Conservation (phyloP, 92 coral and sea anemone species). For the Blastomussa wellsi region DNA sequence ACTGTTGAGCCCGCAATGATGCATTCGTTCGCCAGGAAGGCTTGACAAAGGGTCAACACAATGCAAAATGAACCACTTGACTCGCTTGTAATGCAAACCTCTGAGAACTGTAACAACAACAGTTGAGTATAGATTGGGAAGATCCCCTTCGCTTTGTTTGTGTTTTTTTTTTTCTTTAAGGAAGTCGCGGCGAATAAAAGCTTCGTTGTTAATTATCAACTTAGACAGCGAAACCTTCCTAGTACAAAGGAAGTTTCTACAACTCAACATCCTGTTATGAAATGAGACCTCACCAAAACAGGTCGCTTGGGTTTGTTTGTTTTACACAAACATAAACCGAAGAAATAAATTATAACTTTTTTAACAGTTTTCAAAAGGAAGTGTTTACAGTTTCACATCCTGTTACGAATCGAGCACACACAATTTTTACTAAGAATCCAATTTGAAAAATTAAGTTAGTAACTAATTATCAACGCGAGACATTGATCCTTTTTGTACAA, state of each 20-base stretch:
- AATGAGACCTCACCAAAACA: not conserved
- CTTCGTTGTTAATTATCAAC: no score
- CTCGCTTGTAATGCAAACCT: no score
- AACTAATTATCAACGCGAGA: no score
- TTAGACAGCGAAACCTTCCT: not conserved
- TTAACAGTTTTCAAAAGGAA: not conserved
- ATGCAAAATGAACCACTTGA: no score
- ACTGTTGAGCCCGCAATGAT: no score
- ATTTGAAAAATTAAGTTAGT: no score
- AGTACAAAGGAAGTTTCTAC: not conserved
- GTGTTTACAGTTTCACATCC: not conserved
- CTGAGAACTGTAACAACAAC: no score
- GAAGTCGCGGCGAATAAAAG: not conserved
- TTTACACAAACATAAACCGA: not conserved
- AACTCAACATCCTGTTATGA: not conserved
- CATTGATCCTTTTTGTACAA: no score
- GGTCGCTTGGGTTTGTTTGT: not conserved
- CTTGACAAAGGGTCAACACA: no score
- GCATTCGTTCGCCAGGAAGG: no score
- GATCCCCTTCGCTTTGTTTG: not conserved
- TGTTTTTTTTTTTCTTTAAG: not conserved
- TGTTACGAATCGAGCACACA: not conserved
- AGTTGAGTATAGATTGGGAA: no score
- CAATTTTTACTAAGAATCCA: no score
- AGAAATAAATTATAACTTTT: not conserved